A percentile compares a stretch with the other conserved stretches of the same genome.
These are phyloP conservation scores for Rotaria socialis DNA, from an alignment of 2,888 invertebrate species.

Conservation along the genomic window DNA sequence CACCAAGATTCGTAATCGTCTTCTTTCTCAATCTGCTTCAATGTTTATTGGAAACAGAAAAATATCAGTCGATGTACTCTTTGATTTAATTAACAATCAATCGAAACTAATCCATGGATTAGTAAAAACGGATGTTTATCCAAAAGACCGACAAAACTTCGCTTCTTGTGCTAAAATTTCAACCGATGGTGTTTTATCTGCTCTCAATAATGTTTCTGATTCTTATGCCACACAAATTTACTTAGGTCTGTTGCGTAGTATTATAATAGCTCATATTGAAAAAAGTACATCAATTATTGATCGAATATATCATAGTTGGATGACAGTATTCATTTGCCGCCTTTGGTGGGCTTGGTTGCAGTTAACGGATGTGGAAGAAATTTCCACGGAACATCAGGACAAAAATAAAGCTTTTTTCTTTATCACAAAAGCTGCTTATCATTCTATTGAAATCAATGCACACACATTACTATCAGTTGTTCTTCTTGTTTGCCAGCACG, in stretches of 20 bases:
- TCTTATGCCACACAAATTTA: not conserved
- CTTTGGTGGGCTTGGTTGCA: not conserved
- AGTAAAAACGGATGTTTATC: not conserved
- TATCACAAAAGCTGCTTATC: not conserved
- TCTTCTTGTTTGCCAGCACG: not conserved
- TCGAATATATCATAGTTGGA: not conserved
- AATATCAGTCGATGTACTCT: not conserved
- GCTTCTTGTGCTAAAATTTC: not conserved
- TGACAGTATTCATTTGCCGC: not conserved
- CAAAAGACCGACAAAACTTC: not conserved
- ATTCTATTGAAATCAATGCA: not conserved
- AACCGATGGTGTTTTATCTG: not conserved
- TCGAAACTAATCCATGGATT: not conserved
- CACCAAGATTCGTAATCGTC: not conserved
- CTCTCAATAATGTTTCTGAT: not conserved
- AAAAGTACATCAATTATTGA: not conserved
- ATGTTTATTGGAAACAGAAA: not conserved
- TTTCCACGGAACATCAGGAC: not conserved
- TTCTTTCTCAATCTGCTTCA: not conserved
- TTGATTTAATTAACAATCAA: not conserved
- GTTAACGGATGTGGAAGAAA: not conserved
- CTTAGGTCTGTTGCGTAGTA: not conserved
- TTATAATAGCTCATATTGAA: not conserved
- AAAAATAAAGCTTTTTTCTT: not conserved
- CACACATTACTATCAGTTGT: not conserved